phyloP scores from a whole-genome alignment of 2,888 invertebrate species.

The Linnaemya tessellans region DNA sequence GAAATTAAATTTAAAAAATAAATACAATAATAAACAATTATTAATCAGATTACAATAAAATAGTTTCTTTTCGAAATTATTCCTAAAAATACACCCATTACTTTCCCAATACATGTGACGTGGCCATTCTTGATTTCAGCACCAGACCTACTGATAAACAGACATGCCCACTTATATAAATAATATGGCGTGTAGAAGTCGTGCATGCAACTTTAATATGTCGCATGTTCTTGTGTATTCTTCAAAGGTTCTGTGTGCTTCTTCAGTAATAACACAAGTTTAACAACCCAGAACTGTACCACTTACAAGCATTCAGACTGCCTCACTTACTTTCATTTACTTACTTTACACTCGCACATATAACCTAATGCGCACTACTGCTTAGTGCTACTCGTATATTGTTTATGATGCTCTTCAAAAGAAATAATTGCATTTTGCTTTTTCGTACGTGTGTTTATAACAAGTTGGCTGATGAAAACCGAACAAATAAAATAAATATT shows the following conservation, averaged over 20 bases:
- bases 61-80: too few relatives aligned
- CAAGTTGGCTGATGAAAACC: too few relatives aligned
- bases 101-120: too few relatives aligned
- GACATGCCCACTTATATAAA: conserved; percentile 31
- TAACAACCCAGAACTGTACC: conserved; percentile 58
- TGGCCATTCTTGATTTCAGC: too few relatives aligned
- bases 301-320: conserved; percentile 22
- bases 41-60: too few relatives aligned
- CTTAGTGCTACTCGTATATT: conserved; percentile 17
- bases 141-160: background rate
- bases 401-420: conserved; percentile 18
- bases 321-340: background rate
- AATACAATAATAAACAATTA: too few relatives aligned
- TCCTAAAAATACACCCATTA: too few relatives aligned
- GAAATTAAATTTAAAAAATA: too few relatives aligned
- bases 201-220: background rate
- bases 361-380: conserved; percentile 25
- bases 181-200: background rate
- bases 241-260: background rate
- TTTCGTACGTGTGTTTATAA: background rate
- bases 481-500: too few relatives aligned
- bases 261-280: conserved; percentile 42
- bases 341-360: too few relatives aligned
- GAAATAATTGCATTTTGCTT: conserved; percentile 26
- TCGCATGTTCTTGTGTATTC: background rate